Evolutionary conservation across 2,888 invertebrate species (phyloP), one percentile per base, ranked within the genome.

Genomic region (Erebia aethiops): DNA sequence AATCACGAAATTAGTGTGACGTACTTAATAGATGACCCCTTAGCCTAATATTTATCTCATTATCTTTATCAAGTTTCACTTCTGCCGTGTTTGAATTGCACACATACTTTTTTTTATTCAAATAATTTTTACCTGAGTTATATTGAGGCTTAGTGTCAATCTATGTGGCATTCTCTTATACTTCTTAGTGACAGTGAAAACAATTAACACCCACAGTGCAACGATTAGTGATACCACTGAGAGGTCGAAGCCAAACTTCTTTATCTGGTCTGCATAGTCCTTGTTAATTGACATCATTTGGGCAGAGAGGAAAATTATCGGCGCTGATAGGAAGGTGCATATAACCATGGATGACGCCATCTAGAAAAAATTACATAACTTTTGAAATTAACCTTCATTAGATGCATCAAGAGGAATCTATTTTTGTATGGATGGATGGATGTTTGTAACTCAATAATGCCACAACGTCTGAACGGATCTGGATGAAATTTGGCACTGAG

Each of bases 301-400:
- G 1, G 98, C 98, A 0, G 99, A 98, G 72, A 98, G 95, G 85
- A 98, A 98, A 97, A 99, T 98, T 79, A 99, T 94, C 0, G 99
- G 99, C 0, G 98, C 99, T 14, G 98, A 98, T 26, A 99, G 93
- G 83, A 99, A 98, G 0, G 99, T 99, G 79, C 98, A 98, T 1
- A 97, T 96, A 5, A 99, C 98, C 97, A 99, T 97, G 43, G 98
- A 97, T 68, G 97, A 97, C 0, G 98, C 98, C 87, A 98, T 96
- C 97, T 98, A 84, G 35, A 35, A 35, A 54, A 54, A 54, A 54
- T 9, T 16, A 54, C 2, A 11, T 16, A 16, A n/a, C 9, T 16
- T 16, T 52, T n/a, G 13, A 14, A 41, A 51, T 60, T 3, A 43
- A 56, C 62, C 26, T 9, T 65, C 66, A 56, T 65, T 86, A 35